These are phyloP conservation scores for Ooceraea biroi DNA, from an alignment of 1,140 invertebrate genomes.

Conservation along the genomic window DNA sequence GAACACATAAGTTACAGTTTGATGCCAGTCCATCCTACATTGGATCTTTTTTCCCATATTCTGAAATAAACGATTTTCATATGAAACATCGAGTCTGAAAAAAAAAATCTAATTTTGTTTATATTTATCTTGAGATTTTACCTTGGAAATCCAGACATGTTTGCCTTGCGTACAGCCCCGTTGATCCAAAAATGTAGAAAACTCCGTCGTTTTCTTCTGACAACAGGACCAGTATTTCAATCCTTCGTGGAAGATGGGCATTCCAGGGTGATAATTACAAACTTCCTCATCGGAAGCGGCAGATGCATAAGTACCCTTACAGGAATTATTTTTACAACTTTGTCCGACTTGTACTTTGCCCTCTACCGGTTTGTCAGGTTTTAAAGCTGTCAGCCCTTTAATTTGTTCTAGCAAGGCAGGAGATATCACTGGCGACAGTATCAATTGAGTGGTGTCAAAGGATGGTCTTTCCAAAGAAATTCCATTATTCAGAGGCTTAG, in stretches of 20 bases:
- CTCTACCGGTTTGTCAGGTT: slow-evolving; percentile 59
- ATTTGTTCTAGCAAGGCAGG: slow-evolving; percentile 87
- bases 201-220: slow-evolving; percentile 96
- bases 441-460: slow-evolving; percentile 88
- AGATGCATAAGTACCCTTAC: slow-evolving; percentile 91
- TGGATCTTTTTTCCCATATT: slow-evolving; percentile 82
- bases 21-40: slow-evolving; percentile 97
- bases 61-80: slow-evolving; percentile 67
- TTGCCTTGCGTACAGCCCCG: slow-evolving; percentile 93
- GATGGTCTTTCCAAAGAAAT: slow-evolving; percentile 88
- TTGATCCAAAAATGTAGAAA: slow-evolving; percentile 96
- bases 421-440: slow-evolving; percentile 88
- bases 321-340: slow-evolving; percentile 95
- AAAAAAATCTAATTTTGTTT: slow-evolving; percentile 29
- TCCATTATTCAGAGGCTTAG: slow-evolving; percentile 86
- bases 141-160: slow-evolving; percentile 95
- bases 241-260: slow-evolving; percentile 98
- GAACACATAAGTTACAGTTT: slow-evolving; percentile 93
- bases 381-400: slow-evolving; percentile 81
- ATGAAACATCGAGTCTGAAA: background rate
- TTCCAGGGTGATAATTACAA: slow-evolving; percentile 95
- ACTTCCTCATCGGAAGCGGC: slow-evolving; percentile 88
- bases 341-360: slow-evolving; percentile 90
- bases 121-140: slow-evolving; percentile 74
- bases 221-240: slow-evolving; percentile 99